Percentiles rank a stretch among this genome's conserved stretches.
Conservation (phyloP, 2,797 vertebrate species). For the Netta rufina region DNA sequence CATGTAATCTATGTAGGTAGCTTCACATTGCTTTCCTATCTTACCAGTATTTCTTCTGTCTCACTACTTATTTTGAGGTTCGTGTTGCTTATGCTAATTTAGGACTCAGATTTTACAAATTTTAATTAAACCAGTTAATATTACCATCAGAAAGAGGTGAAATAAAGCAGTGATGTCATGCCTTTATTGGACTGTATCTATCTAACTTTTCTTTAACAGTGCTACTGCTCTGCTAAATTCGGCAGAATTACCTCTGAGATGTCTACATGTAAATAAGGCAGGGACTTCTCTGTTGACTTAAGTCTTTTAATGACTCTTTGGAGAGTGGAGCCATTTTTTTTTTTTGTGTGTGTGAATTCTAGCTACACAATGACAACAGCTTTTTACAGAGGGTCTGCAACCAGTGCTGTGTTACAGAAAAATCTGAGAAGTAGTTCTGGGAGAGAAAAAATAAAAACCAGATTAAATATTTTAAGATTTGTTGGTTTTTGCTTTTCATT, state of each 20-base stretch:
- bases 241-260: not conserved
- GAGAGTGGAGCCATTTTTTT: not conserved
- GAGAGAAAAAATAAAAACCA: not conserved
- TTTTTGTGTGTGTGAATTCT: not conserved
- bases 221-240: not conserved
- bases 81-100: not conserved
- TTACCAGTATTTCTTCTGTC: not conserved
- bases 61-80: not conserved
- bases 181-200: not conserved
- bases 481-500: not conserved
- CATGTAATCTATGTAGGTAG: not conserved
- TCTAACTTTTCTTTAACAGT: not conserved
- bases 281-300: not conserved
- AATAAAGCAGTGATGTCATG: not conserved
- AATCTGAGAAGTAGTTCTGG: not conserved
- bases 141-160: not conserved
- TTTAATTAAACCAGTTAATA: not conserved
- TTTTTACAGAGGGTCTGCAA: not conserved
- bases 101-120: not conserved
- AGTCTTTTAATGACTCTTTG: not conserved
- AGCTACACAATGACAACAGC: not conserved
- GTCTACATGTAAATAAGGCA: not conserved
- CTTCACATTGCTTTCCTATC: not conserved
- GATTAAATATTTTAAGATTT: not conserved
- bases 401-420: not conserved